These are phyloP conservation scores for Noctuana brunneofusca DNA, from an alignment of 2,888 invertebrate species.

Conservation along the genomic window DNA sequence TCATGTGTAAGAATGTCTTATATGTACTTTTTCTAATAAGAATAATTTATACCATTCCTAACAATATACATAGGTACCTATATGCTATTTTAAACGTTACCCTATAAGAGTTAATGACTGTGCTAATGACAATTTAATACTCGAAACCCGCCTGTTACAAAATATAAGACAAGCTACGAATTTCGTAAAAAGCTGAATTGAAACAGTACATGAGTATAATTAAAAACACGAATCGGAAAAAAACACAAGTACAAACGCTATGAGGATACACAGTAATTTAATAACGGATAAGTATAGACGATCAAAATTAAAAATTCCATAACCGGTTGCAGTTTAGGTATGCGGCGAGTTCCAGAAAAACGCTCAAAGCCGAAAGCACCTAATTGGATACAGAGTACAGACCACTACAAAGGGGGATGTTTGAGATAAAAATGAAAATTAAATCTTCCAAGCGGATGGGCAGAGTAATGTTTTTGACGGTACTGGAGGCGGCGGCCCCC, in stretches of 20 bases:
- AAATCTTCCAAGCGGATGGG: conserved; percentile 82
- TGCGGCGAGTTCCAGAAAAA: conserved; percentile 68
- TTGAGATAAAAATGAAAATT: conserved; percentile 84
- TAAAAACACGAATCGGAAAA: not conserved
- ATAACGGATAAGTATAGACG: conserved; percentile 34
- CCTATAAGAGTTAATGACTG: too few species aligned
- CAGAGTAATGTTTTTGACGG: conserved; percentile 83
- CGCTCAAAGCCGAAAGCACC: conserved; percentile 69
- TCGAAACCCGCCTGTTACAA: not conserved
- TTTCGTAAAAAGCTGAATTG: not conserved
- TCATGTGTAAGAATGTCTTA: too few species aligned
- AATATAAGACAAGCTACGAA: not conserved
- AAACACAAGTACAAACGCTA: not conserved
- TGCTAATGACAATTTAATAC: too few species aligned
- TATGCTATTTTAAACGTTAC: too few species aligned
- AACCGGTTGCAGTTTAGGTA: conserved; percentile 55
- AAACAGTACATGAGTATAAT: too few species aligned
- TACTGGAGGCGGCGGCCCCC: conserved; percentile 61
- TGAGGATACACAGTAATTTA: conserved; percentile 21
- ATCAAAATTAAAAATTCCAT: conserved; percentile 81
- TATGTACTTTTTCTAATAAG: too few species aligned
- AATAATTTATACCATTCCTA: too few species aligned
- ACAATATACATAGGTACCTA: too few species aligned
- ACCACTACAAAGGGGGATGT: conserved; percentile 83
- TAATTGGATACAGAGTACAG: conserved; percentile 80